Base-by-base conservation (phyloP, 1,140 invertebrate genomes). In the Plutomurus gul region DNA sequence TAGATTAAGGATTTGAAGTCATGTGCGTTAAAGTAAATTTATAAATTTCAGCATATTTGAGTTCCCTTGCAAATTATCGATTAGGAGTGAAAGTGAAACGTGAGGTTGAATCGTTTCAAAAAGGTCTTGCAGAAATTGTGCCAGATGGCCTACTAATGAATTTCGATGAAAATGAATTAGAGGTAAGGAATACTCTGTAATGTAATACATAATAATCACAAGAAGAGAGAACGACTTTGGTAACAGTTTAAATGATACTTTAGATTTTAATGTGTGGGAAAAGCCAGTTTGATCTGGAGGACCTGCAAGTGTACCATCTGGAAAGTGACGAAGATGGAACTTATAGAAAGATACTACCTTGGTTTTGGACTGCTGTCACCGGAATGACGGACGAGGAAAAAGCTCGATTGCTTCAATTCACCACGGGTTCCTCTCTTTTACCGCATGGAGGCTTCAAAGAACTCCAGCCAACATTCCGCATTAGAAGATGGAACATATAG, bases 91-190 rank as follows among this genome's bases (percentile, higher is more conserved):
- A 90, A 78, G 92, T 95, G 71, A 92, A 93, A 77, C 91, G 92
- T 60, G 95, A 97, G 88, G 90, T 96, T 6, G 94, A 95, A 85
- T 90, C 92, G 77, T 98, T 97, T 87, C 89, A 96, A 16, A 92
- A 93, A 84, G 96, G 96, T 3, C 90, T 98, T 18, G 94, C 95
- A 86, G 92, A 95, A 85, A 90, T 98, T 27, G 95, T 96, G 84
- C 95, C 96, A 1, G 94, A 96, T 86, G 95, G 96, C 87, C 88
- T 98, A 80, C 88, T 97, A 60, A 94, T 93, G 85, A 96, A 96
- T 86, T 97, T 97, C 87, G 96, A 97, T 88, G 96, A 98, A 88
- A 96, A 96, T 88, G 96, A 98, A 88, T 88, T 97, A 18, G 96
- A 98, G 92, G 94, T 96, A 86, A 86, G 85, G 82, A 25, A 10